A percentile compares a stretch with the other conserved stretches of the same genome.
Evolutionary conservation across 2,113 vertebrate species (phyloP).

Genomic region (Apodemus speciosus): DNA sequence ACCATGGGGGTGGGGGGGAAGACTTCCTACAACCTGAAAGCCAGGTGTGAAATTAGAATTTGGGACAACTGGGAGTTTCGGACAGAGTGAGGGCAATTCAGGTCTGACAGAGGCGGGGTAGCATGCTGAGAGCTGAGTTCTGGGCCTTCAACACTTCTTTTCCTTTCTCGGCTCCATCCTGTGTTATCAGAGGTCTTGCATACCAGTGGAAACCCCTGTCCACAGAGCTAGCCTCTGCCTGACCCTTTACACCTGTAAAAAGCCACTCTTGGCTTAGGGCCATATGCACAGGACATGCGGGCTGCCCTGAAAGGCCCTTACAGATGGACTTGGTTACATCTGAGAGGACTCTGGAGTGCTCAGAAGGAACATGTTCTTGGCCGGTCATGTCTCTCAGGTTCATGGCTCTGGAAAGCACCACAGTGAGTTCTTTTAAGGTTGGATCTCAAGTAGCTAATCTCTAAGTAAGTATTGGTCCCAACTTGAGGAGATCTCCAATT

Average conservation of each 20-base stretch:
- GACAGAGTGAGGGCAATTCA: background rate
- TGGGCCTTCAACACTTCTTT: background rate
- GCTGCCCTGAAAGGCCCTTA: background rate
- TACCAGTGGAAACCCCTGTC: background rate
- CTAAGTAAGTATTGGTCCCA: background rate
- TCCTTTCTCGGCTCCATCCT: background rate
- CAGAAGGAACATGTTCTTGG: background rate
- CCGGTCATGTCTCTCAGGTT: background rate
- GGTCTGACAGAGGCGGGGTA: background rate
- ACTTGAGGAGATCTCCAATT: conserved; percentile 35
- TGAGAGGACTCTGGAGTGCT: background rate
- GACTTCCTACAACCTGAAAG: background rate
- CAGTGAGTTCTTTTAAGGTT: background rate
- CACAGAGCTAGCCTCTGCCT: background rate
- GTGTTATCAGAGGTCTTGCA: background rate
- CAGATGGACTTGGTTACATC: background rate
- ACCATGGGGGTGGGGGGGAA: background rate
- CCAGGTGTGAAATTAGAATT: conserved; percentile 49
- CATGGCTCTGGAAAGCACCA: background rate
- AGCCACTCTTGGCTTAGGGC: background rate
- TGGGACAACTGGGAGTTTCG: background rate
- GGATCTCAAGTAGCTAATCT: background rate
- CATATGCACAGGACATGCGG: fast-evolving
- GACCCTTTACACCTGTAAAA: background rate
- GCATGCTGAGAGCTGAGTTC: background rate